Evolutionary conservation across 2,888 invertebrate species (phyloP).

Genomic region (Agrotis puta): DNA sequence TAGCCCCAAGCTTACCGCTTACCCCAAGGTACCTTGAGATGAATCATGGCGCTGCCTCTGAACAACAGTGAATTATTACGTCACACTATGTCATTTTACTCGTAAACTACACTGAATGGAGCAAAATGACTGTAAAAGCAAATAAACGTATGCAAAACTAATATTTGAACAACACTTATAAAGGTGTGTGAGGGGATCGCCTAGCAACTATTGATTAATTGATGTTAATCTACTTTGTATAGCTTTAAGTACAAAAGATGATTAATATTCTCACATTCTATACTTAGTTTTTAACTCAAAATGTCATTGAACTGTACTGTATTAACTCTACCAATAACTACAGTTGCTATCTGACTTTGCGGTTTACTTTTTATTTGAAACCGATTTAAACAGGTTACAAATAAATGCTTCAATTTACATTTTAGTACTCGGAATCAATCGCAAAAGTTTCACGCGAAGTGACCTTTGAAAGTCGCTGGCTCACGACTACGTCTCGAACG

Average conservation of each 20-base stretch:
- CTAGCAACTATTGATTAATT: conserved; percentile 25
- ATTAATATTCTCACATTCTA: conserved; percentile 1
- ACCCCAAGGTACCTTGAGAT: not conserved
- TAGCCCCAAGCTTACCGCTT: no score
- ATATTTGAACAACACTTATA: conserved; percentile 27
- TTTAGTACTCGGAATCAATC: conserved; percentile 12
- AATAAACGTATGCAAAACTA: conserved; percentile 44
- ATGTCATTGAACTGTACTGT: conserved; percentile 21
- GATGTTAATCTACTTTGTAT: conserved; percentile 9
- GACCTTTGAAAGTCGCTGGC: conserved; percentile 54
- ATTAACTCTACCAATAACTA: conserved; percentile 4
- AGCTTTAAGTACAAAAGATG: not conserved
- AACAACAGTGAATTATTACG: conserved; percentile 21
- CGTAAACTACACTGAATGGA: not conserved
- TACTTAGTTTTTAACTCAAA: not conserved
- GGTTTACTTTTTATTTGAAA: conserved; percentile 21
- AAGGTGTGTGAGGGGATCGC: conserved; percentile 27
- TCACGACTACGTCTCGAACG: conserved; percentile 36
- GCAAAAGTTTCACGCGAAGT: conserved; percentile 44
- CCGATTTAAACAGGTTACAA: not conserved
- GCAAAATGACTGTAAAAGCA: conserved; percentile 12
- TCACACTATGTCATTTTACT: conserved; percentile 30
- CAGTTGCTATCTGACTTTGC: conserved; percentile 5
- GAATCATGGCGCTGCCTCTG: conserved; percentile 17
- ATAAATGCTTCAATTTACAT: conserved; percentile 15